Percentiles rank a stretch among this genome's conserved stretches.
Conservation (phyloP, 2,888 invertebrate genomes). For the Tyria jacobaeae region DNA sequence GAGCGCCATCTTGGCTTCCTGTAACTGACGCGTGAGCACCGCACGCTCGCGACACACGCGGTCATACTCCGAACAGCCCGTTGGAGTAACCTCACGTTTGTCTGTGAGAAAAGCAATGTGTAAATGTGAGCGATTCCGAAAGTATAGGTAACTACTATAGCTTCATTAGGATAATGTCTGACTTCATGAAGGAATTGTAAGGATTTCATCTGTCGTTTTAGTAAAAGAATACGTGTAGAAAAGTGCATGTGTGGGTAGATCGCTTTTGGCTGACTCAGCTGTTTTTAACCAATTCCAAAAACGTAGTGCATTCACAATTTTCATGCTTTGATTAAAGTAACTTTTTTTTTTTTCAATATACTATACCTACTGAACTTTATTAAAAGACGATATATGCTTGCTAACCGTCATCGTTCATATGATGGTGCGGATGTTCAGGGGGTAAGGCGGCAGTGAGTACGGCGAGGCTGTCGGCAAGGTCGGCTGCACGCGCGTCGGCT, state of each 20-base stretch:
- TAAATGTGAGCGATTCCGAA: too few species aligned
- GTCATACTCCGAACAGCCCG: slow-evolving; percentile 72
- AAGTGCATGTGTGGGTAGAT: too few species aligned
- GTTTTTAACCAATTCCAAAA: too few species aligned
- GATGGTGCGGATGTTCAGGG: slow-evolving; percentile 75
- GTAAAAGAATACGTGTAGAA: too few species aligned
- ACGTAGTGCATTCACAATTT: too few species aligned
- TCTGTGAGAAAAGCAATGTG: slow-evolving; percentile 51
- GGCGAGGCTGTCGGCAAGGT: slow-evolving; percentile 87
- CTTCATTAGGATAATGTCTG: too few species aligned
- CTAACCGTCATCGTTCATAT: slow-evolving; percentile 74
- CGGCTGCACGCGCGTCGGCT: slow-evolving; percentile 91
- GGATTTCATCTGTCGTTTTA: too few species aligned
- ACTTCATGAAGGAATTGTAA: too few species aligned
- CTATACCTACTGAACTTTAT: neutral
- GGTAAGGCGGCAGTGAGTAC: slow-evolving; percentile 83
- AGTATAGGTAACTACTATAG: too few species aligned
- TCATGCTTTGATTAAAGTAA: too few species aligned
- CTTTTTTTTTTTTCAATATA: too few species aligned
- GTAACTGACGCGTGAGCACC: slow-evolving; percentile 91
- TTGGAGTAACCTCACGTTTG: slow-evolving; percentile 66
- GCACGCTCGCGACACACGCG: slow-evolving; percentile 76
- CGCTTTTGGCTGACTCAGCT: too few species aligned
- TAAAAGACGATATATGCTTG: neutral
- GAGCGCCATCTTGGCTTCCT: slow-evolving; percentile 94